A percentile compares a stretch with the other conserved stretches of the same genome.
phyloP scores from a whole-genome alignment of 2,113 vertebrate species.

The Cromileptes altivelis region DNA sequence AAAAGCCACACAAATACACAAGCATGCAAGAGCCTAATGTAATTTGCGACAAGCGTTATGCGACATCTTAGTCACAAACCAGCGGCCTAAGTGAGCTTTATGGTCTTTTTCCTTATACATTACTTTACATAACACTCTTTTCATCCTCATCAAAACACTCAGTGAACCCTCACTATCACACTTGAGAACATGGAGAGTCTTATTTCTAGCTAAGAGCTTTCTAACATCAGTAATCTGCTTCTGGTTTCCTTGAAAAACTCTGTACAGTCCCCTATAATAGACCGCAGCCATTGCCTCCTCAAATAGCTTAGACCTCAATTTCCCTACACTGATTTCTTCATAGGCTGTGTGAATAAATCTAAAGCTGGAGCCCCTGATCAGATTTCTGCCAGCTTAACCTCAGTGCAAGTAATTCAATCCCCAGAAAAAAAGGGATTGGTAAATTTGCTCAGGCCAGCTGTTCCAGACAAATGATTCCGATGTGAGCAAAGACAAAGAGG shows the following conservation, averaged over 20 bases:
- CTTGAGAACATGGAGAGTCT: neutral
- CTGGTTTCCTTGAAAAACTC: conserved; percentile 2
- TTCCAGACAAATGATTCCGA: conserved; percentile 28
- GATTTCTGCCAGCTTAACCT: conserved; percentile 36
- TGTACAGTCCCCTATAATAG: neutral
- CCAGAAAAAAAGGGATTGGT: conserved; percentile 17
- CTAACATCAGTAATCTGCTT: neutral
- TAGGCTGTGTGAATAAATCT: conserved; percentile 33
- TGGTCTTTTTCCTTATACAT: neutral
- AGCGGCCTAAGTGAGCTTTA: neutral
- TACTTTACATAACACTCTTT: neutral
- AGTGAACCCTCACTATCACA: neutral
- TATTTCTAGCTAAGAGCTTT: neutral
- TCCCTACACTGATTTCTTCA: conserved; percentile 35
- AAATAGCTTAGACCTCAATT: conserved; percentile 30
- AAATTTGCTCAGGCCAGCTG: conserved; percentile 39
- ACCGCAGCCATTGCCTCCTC: conserved; percentile 10
- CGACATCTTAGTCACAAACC: neutral
- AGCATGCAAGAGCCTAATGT: neutral
- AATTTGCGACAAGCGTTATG: neutral
- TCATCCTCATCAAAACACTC: neutral
- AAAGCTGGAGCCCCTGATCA: conserved; percentile 5
- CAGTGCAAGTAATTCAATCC: conserved; percentile 31
- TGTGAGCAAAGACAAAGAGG: conserved; percentile 44
- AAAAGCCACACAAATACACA: neutral